phyloP scores from a whole-genome alignment of 2,797 vertebrate species.

The Adrianichthys oophorus region DNA sequence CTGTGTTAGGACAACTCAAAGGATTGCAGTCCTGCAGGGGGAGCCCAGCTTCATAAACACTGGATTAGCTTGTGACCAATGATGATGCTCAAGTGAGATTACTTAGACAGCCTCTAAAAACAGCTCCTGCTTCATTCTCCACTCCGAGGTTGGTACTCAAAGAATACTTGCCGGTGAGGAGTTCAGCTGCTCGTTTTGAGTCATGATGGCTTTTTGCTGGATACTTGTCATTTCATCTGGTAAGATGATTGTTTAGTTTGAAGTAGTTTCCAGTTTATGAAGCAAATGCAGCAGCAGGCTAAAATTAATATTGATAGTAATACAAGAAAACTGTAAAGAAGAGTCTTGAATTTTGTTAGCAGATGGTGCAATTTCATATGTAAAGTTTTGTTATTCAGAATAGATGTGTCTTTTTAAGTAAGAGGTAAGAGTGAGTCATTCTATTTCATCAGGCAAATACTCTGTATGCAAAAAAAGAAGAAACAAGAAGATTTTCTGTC shows the following conservation, averaged over 20 bases:
- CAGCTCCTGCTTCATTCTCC: slow-evolving; percentile 42
- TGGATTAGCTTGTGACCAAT: slow-evolving; percentile 57
- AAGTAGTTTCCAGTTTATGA: not conserved
- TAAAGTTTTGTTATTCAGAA: not conserved
- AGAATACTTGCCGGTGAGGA: slow-evolving; percentile 29
- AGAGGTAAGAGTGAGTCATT: slow-evolving; percentile 3
- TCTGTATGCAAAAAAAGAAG: no score
- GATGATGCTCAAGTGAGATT: slow-evolving; percentile 64
- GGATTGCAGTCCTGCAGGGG: slow-evolving; percentile 39
- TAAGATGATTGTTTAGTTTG: slow-evolving; percentile 50
- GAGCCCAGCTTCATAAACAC: slow-evolving; percentile 29
- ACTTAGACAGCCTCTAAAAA: slow-evolving; percentile 66
- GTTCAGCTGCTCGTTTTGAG: slow-evolving; percentile 37
- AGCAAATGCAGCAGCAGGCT: not conserved
- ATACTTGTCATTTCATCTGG: slow-evolving; percentile 74
- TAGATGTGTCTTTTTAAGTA: not conserved
- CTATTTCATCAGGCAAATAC: not conserved
- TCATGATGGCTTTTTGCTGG: slow-evolving; percentile 63
- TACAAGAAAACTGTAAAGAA: not conserved
- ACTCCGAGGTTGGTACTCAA: slow-evolving; percentile 36
- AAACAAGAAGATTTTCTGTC: not conserved
- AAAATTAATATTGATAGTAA: slow-evolving; percentile 1
- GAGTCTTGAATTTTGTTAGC: slow-evolving; percentile 6
- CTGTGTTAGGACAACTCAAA: not conserved
- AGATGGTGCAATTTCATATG: slow-evolving; percentile 1